These are phyloP conservation scores for Helogale parvula DNA, from an alignment of 2,113 vertebrate species.

Conservation along the genomic window DNA sequence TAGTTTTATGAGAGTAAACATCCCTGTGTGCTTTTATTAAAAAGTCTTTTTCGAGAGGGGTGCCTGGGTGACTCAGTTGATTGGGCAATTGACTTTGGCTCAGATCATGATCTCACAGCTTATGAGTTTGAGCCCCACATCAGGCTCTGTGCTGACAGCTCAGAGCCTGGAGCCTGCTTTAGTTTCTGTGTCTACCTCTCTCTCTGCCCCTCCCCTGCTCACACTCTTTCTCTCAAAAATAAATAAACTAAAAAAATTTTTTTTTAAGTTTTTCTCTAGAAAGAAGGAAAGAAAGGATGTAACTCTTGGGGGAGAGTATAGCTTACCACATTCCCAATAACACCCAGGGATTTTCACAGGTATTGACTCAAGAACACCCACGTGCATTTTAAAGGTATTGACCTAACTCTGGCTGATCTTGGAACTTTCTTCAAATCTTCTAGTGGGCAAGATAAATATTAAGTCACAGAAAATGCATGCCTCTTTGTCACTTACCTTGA, in stretches of 20 bases:
- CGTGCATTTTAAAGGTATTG: not conserved
- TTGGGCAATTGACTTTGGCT: too few relatives aligned
- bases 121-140: too few relatives aligned
- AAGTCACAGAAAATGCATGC: not conserved
- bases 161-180: too few relatives aligned
- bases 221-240: too few relatives aligned
- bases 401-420: not conserved
- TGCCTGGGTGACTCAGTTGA: too few relatives aligned
- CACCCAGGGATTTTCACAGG: not conserved
- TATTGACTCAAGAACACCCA: not conserved
- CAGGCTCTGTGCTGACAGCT: too few relatives aligned
- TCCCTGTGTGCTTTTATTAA: not conserved
- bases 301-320: not conserved
- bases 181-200: too few relatives aligned
- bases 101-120: too few relatives aligned
- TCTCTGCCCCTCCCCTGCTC: too few relatives aligned
- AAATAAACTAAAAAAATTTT: too few relatives aligned
- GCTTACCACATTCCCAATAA: not conserved
- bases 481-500: not conserved
- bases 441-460: not conserved
- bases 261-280: not conserved
- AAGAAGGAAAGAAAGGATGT: not conserved
- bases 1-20: not conserved
- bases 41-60: not conserved
- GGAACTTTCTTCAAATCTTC: not conserved